Evolutionary conservation across 2,113 vertebrate genomes (phyloP), one percentile per base, ranked within the genome.

Genomic region (Pachyramphus minor): DNA sequence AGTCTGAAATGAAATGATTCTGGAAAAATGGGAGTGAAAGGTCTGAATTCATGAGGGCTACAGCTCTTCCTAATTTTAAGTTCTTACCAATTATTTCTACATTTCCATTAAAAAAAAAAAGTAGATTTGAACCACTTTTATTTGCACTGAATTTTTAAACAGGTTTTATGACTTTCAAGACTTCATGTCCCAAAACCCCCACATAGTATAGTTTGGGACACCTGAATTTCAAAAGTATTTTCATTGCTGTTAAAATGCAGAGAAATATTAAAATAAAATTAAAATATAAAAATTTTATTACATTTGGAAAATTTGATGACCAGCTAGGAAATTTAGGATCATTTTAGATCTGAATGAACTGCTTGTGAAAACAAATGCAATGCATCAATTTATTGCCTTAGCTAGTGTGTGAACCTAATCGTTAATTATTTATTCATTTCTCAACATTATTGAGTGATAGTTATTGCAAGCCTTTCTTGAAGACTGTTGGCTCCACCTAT

Each of bases 11-110:
- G 3, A 66, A 47, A 66, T 45, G 77, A 67, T 60, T 66, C 89
- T 72, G 53, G 60, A 81, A 45, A 86, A 90, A 67, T 45, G 53
- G 62, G 37, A 96, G 68, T 63, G 88, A 39, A 82, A 80, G 91
- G 84, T 77, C 84, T 76, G 93, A 41, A 91, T 94, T 75, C 82
- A 68, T 39, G 91, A 95, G 80, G 67, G 62, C 82, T 89, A 33
- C 80, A 87, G 66, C 44, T 91, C 15, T 28, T 90, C 35, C 27
- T 35, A 9, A 64, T 50, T 86, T 77, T 44, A 50, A 45, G 68
- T 95, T 91, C 28, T 72, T 83, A 62, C 7, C 28, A 52, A 37
- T 64, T 89, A 44, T 88, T 85, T 93, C 30, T 76, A 35, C 19
- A 14, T 67, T 71, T 86, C 85, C 31, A 47, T 77, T 85, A 9